Base-by-base conservation (phyloP, 2,797 vertebrate species). In the Erpetoichthys calabaricus region DNA sequence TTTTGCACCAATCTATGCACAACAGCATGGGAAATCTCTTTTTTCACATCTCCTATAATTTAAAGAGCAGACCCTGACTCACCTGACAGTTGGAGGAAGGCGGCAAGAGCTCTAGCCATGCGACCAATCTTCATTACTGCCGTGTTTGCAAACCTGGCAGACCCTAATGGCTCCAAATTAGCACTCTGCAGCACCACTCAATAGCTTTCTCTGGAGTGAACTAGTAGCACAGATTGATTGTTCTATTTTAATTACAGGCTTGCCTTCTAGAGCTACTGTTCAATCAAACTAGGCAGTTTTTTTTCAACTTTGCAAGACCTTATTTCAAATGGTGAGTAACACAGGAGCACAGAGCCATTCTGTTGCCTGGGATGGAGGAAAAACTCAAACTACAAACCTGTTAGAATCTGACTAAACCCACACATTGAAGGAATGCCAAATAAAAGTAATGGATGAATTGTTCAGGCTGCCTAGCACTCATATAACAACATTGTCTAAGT, bases 91-190 rank as follows among this genome's bases (percentile, higher is more conserved):
- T 67, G 65, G 64, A 71, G 71, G 68, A 73, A 77, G 74, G 73
- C 25, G 25, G 25, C 75, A 66, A 74, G 71, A 73, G 68, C 76
- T 76, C 75, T 78, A 84, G 80, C 80, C 79, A 69, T 70, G 75
- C 73, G 70, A 78, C 78, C 78, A 75, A 76, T 84, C 83, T 83
- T 83, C 79, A 83, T 86, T 85, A 86, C 75, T 61, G 73, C 69
- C 68, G 76, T 84, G 83, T 85, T 83, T 86, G 80, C 82, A 82
- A 85, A 86, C 80, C 81, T 75, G 74, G 78, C 81, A 81, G 77
- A 80, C 77, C 75, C 79, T 85, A 86, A 88, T 86, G 80, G 78
- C 77, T 82, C 72, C 80, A 84, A 85, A 87, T 88, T 82, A 87
- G 82, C 78, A 74, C 82, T 86, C 83, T 81, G 79, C 74, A 68